Evolutionary conservation across 2,888 invertebrate genomes (phyloP).

Genomic region (Lymantria monacha): DNA sequence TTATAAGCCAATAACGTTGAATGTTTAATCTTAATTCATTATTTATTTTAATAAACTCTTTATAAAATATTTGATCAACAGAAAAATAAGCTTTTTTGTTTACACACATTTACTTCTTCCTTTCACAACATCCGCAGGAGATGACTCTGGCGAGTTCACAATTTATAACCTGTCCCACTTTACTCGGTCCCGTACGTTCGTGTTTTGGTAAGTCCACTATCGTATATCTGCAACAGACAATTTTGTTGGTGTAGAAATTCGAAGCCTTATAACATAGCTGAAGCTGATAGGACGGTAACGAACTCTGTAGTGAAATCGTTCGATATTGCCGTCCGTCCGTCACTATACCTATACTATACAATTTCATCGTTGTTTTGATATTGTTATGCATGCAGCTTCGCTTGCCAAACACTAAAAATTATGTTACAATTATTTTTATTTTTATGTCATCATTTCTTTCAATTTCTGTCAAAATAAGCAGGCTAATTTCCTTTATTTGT

Average conservation of each 20-base stretch:
- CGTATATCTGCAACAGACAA: not conserved
- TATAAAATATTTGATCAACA: not conserved
- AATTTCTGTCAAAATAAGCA: too few species aligned
- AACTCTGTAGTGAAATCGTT: not conserved
- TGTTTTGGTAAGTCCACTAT: not conserved
- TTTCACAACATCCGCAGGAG: conserved; percentile 60
- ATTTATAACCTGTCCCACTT: conserved; percentile 40
- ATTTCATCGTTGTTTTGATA: too few species aligned
- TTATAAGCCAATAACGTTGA: too few species aligned
- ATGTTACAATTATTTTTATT: too few species aligned
- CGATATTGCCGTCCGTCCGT: not conserved
- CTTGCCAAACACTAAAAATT: too few species aligned
- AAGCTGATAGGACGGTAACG: not conserved
- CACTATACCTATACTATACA: too few species aligned
- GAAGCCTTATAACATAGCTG: not conserved
- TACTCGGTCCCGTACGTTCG: not conserved
- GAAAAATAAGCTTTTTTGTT: not conserved
- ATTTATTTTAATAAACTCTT: not conserved
- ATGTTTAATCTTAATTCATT: too few species aligned
- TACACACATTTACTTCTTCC: not conserved
- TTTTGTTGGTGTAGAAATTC: not conserved
- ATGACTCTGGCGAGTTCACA: conserved; percentile 60
- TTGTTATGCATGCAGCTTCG: too few species aligned
- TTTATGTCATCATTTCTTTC: too few species aligned
- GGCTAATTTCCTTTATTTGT: too few species aligned